Evolutionary conservation across 2,888 invertebrate species (phyloP), one percentile per base, ranked within the genome.

Genomic region (Mesoligia furuncula): DNA sequence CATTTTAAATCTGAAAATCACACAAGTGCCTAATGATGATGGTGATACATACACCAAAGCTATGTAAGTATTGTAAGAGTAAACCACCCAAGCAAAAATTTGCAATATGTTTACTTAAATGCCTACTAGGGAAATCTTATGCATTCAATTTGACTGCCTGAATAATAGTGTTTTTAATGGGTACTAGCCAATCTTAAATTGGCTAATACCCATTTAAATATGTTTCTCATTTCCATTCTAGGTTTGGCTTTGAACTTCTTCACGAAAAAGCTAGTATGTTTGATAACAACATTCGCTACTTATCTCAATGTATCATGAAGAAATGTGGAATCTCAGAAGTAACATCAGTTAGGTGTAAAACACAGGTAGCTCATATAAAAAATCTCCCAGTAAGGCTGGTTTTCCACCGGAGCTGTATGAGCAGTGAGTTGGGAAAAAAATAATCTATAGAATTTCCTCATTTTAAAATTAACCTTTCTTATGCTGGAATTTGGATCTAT

Each of bases 1-100:
- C 84, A 79, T 91, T 48, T 73, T 93, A 70, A 92, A 93, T 78
- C 77, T 95, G 42, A 94, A 92, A 72, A 93, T 97, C 64, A 91
- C 92, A 42, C 97, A 97, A 92, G 93, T 97, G 66, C 93, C 97
- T 39, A 96, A 97, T 84, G 95, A 97, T 81, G 96, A 96, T 79
- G 96, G 95, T 7, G 95, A 95, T 8, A 83, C 92, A 31, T 96
- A 94, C 75, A 95, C 96, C 39, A 97, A 97, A 87, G 95, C 97
- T 66, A 96, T 96, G 95, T 97, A 94, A 95, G 96, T 95, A 87
- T 57, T 59, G 5, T 20, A 45, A 39, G 20, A 64, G 15, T 13
- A 42, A n/a, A 27, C 8, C 5, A n/a, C 7, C 1, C 2, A 31
- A 24, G 68, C 31, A 68, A 62, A 36, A 36, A n/a, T 61, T 62